A percentile compares a stretch with the other conserved stretches of the same genome.
Evolutionary conservation across 2,888 invertebrate species (phyloP).

Genomic region (Glyphotaelius pellucidus): DNA sequence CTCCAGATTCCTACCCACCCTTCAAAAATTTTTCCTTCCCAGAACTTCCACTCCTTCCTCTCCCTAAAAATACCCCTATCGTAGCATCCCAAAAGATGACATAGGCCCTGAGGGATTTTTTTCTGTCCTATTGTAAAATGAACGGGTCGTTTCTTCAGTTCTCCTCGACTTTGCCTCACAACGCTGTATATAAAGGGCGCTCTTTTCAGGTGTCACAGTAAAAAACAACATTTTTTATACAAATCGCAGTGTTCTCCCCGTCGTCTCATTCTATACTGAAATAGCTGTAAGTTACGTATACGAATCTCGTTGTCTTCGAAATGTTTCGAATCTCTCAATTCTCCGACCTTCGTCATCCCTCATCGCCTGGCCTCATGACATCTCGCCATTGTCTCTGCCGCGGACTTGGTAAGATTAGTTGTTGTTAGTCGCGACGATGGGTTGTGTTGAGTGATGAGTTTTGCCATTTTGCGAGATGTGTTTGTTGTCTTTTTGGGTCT

Average conservation of each 20-base stretch:
- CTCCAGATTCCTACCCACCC: too few relatives aligned
- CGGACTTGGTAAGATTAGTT: not conserved
- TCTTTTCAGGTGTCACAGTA: too few relatives aligned
- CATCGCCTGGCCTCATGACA: not conserved
- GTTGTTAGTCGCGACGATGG: not conserved
- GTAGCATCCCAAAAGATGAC: too few relatives aligned
- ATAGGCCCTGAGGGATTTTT: too few relatives aligned
- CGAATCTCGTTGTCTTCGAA: not conserved
- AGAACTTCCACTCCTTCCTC: too few relatives aligned
- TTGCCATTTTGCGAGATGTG: not conserved
- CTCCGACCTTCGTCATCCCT: not conserved
- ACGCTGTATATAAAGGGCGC: too few relatives aligned
- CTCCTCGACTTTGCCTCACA: too few relatives aligned
- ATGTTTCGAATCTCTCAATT: not conserved
- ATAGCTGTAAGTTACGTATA: not conserved
- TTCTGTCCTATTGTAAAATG: too few relatives aligned
- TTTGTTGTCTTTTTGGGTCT: not conserved
- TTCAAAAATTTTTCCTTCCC: too few relatives aligned
- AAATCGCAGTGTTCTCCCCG: not conserved
- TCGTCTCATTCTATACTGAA: not conserved
- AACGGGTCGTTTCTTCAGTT: too few relatives aligned
- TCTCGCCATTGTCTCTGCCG: not conserved
- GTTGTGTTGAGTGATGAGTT: not conserved
- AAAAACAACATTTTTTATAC: too few relatives aligned
- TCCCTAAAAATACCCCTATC: too few relatives aligned